phyloP scores from a whole-genome alignment of 2,797 vertebrate genomes.

The Numenius phaeopus region DNA sequence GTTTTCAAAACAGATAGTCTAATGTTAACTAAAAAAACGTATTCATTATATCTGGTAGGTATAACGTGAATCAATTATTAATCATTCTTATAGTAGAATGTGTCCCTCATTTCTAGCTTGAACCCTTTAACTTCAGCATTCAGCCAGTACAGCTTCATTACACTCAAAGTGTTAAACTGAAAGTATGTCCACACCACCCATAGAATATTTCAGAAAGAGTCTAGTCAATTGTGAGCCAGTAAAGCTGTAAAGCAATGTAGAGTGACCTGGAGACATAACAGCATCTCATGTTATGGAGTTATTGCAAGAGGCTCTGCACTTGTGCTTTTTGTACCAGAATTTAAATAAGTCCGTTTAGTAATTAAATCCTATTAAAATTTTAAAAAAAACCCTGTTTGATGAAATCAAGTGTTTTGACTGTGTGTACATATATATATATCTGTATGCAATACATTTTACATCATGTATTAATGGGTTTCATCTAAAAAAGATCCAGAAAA shows the following conservation, averaged over 20 bases:
- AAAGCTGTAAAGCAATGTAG: background rate
- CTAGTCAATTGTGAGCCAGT: background rate
- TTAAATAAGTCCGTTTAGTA: background rate
- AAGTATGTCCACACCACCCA: background rate
- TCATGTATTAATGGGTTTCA: background rate
- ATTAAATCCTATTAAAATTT: background rate
- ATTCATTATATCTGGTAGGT: background rate
- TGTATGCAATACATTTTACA: background rate
- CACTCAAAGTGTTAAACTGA: background rate
- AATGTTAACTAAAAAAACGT: background rate
- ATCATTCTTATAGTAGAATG: background rate
- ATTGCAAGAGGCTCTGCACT: background rate
- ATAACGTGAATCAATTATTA: background rate
- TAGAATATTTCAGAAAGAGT: background rate
- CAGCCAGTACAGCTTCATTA: background rate
- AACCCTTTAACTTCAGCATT: background rate
- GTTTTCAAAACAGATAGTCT: background rate
- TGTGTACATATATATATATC: background rate
- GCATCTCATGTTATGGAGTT: background rate
- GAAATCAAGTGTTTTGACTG: background rate
- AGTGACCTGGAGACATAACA: background rate
- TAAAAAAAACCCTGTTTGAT: fast-evolving
- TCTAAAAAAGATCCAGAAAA: background rate
- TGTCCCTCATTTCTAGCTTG: background rate
- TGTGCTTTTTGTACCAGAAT: background rate